Evolutionary conservation across 2,797 vertebrate genomes (phyloP).

Genomic region (Leptatherina wallacei): DNA sequence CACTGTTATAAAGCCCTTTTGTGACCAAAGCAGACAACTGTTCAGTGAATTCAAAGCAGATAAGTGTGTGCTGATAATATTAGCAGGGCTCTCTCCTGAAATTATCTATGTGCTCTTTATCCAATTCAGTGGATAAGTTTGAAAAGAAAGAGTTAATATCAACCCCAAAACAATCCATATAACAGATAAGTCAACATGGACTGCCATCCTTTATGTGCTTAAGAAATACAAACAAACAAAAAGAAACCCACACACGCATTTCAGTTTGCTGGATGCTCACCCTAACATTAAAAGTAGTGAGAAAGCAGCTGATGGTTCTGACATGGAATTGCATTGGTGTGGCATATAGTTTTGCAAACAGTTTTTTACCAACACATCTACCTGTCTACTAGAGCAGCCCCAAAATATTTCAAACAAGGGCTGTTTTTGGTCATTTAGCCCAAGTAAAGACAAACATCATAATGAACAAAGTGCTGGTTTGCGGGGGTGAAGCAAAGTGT

Average conservation of each 20-base stretch:
- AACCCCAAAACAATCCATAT: background rate
- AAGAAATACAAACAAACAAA: too few species aligned
- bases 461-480: background rate
- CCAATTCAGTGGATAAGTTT: background rate
- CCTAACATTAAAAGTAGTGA: background rate
- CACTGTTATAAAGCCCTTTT: background rate
- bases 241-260: background rate
- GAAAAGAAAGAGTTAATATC: background rate
- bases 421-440: too few species aligned
- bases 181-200: too few species aligned
- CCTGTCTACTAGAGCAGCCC: too few species aligned
- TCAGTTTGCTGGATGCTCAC: background rate
- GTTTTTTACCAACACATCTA: too few species aligned
- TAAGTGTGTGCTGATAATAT: background rate
- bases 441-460: too few species aligned
- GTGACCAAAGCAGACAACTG: background rate
- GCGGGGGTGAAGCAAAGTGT: background rate
- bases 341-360: too few species aligned
- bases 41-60: background rate
- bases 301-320: background rate
- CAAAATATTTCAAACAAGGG: background rate
- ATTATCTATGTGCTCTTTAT: background rate
- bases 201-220: too few species aligned
- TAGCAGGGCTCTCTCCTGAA: background rate
- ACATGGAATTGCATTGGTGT: too few species aligned